Evolutionary conservation across 1,140 invertebrate species (phyloP).

Genomic region (Trichogramma pretiosum): DNA sequence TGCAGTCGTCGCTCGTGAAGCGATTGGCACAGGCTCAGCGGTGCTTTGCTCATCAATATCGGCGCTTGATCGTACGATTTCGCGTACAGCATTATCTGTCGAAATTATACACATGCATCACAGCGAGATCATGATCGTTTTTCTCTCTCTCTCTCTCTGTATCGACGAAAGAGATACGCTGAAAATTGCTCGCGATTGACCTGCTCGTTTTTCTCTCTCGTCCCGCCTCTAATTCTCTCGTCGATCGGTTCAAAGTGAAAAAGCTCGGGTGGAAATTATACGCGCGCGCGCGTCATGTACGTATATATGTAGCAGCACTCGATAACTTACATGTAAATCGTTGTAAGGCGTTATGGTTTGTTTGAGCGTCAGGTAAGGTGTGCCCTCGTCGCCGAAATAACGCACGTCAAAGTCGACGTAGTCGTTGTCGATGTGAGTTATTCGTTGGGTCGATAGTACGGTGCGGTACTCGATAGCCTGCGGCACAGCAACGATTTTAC

Average conservation of each 20-base stretch:
- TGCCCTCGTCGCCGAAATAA: conserved; percentile 3
- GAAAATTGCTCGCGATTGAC: no score
- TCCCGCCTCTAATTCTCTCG: no score
- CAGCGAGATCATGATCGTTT: no score
- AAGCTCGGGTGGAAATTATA: no score
- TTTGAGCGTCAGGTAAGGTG: conserved; percentile 1
- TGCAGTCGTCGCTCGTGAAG: not conserved
- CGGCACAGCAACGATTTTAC: no score
- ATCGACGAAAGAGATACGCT: no score
- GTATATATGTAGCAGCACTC: no score
- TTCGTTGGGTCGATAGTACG: not conserved
- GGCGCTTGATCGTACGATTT: not conserved
- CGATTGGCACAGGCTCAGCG: conserved; percentile 1
- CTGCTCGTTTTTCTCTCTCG: no score
- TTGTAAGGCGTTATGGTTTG: conserved; percentile 1
- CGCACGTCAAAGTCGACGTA: conserved; percentile 2
- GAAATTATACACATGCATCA: no score
- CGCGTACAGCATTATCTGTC: conserved; percentile 4
- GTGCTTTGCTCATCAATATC: not conserved
- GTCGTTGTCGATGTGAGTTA: conserved; percentile 3
- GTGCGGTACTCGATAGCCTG: conserved; percentile 3
- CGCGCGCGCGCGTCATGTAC: no score
- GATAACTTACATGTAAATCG: conserved; percentile 4
- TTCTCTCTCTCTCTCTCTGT: no score
- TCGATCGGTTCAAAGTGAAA: no score